A percentile compares a stretch with the other conserved stretches of the same genome.
Conservation (phyloP, 2,797 vertebrate species). For the Vespertilio murinus region DNA sequence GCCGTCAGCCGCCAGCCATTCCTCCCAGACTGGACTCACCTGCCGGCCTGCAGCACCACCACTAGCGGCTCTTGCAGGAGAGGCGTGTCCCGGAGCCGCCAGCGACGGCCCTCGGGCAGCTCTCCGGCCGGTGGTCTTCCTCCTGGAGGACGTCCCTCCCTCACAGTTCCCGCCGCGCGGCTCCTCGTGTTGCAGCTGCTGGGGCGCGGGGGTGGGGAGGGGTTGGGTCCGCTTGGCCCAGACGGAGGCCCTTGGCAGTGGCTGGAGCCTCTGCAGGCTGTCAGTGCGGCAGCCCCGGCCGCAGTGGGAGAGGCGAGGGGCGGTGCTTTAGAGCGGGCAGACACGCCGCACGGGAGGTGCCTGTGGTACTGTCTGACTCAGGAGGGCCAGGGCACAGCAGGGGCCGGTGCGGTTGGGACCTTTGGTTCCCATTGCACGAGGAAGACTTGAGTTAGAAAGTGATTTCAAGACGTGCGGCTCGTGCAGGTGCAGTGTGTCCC, state of each 20-base stretch:
- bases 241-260: not conserved
- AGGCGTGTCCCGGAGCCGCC: not conserved
- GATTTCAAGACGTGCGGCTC: accelerated
- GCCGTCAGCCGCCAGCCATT: not conserved
- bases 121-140: not conserved
- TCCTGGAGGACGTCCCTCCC: not conserved
- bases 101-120: too few relatives aligned
- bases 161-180: too few relatives aligned
- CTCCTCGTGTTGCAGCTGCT: too few relatives aligned
- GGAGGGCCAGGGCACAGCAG: accelerated
- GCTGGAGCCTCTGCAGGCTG: too few relatives aligned
- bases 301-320: not conserved
- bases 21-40: too few relatives aligned
- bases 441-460: not conserved
- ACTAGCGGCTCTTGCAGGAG: not conserved
- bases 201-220: too few relatives aligned
- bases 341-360: accelerated
- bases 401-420: not conserved
- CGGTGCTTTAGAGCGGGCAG: not conserved
- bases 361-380: accelerated
- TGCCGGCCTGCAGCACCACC: accelerated
- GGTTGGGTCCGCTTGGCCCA: not conserved
- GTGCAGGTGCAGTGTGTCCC: accelerated
- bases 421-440: not conserved
- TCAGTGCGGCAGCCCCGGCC: too few relatives aligned